Base-by-base conservation (phyloP, 2,797 vertebrate species). In the Protonibea diacanthus region DNA sequence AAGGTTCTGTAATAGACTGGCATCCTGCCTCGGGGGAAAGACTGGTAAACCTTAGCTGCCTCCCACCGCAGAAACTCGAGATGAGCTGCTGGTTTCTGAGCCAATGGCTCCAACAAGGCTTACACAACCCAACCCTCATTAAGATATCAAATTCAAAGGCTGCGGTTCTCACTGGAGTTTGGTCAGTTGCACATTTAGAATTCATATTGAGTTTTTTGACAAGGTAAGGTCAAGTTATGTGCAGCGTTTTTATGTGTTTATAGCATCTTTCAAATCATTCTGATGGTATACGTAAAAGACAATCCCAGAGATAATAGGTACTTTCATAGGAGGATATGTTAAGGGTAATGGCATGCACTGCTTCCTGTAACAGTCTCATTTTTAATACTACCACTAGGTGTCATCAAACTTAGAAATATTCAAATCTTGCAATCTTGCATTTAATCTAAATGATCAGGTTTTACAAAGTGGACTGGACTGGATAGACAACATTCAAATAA, bases 1-100 rank as follows among this genome's bases (percentile, higher is more conserved):
- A 74, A 78, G 70, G 58, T 53, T n/a, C 60, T 59, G 85, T 80
- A 78, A 89, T 67, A 62, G 80, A 86, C 78, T 76, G 79, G 74
- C 74, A 58, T 69, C 61, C 58, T 58, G 80, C 79, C 82, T 82
- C 29, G 1, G 47, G 78, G 72, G 73, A 47, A 42, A 33, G 55
- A 33, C 70, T 15, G 27, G 61, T 76, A 81, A 82, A 88, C 70
- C 63, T 63, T 17, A 58, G 81, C 71, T 58, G 64, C 68, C 62
- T 76, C 66, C 29, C 56, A 23, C 77, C 17, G 25, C 77, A 71
- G 82, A 83, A 83, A 86, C 70, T 55, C 53, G 71, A 85, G 80
- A 86, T 25, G 81, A 85, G 88, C 74, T 38, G 52, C 71, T 70
- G 76, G 59, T 65, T 68, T 78, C 57, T 3, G n/a, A 63, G 63